Conservation (phyloP, 37 sponge, comb jelly and placozoan species). For the Halichondria panicea region DNA sequence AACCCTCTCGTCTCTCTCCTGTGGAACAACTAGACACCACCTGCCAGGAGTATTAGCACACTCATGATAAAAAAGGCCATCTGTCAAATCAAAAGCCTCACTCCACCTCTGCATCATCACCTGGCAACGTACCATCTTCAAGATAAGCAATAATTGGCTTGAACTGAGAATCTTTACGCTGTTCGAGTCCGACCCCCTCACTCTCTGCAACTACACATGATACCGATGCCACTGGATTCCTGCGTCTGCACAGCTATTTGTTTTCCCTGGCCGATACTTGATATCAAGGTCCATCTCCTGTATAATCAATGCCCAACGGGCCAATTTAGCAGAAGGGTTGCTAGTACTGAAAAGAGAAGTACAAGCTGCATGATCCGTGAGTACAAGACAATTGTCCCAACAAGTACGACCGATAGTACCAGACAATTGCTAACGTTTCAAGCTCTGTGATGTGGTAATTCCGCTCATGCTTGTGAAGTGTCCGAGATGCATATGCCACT, state of each 20-base stretch:
- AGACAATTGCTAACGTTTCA: conserved; percentile 37
- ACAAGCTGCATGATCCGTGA: conserved; percentile 51
- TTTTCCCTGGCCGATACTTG: conserved; percentile 19
- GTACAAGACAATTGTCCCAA: conserved; percentile 28
- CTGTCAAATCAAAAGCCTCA: no score
- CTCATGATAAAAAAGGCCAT: no score
- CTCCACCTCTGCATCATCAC: no score
- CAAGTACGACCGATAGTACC: conserved; percentile 35
- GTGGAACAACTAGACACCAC: no score
- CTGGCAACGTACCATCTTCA: no score
- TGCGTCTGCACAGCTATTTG: conserved; percentile 37
- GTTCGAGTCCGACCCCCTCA: no score
- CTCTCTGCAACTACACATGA: no score
- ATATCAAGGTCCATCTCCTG: conserved; percentile 47
- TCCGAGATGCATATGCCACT: conserved; percentile 21
- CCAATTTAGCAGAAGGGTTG: conserved; percentile 42
- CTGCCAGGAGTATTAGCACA: no score
- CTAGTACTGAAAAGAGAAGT: conserved; percentile 3
- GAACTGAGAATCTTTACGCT: no score
- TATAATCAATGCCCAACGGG: conserved; percentile 42
- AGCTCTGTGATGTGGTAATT: conserved; percentile 36
- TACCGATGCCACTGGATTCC: no score
- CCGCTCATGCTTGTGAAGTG: conserved; percentile 1
- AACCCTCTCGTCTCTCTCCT: no score
- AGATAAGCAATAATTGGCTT: no score